Evolutionary conservation across 2,797 vertebrate species (phyloP).

Genomic region (Argentina silus): DNA sequence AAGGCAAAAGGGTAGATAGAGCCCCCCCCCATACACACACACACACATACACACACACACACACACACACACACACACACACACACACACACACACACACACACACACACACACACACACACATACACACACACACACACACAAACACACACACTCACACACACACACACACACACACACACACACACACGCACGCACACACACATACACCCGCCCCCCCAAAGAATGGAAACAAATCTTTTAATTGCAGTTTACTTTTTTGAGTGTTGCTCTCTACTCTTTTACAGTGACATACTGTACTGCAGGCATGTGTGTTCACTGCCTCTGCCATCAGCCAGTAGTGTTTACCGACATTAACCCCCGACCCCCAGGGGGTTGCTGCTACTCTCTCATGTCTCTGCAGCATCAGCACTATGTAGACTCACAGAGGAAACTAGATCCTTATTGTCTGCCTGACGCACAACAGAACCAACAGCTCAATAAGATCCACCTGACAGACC

Average conservation of each 20-base stretch:
- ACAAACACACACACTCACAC: conserved; percentile 12
- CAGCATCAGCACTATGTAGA: conserved; percentile 28
- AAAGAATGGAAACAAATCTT: no score
- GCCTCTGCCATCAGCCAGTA: not conserved
- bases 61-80: conserved; percentile 14
- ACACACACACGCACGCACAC: conserved; percentile 13
- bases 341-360: not conserved
- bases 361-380: conserved; percentile 36
- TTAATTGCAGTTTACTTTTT: no score
- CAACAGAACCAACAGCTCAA: conserved; percentile 29
- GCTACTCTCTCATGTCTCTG: conserved; percentile 33
- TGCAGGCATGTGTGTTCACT: conserved; percentile 6
- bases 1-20: not conserved
- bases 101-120: no score
- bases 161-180: conserved; percentile 13
- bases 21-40: not conserved
- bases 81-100: conserved; percentile 14
- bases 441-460: not conserved
- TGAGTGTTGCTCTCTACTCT: not conserved
- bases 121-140: conserved; percentile 13
- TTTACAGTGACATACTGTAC: not conserved
- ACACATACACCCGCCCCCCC: conserved; percentile 11
- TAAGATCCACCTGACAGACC: conserved; percentile 23
- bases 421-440: conserved; percentile 33
- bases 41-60: not conserved